Conservation (phyloP, 2,797 vertebrate species). For the Danio kyathit region DNA sequence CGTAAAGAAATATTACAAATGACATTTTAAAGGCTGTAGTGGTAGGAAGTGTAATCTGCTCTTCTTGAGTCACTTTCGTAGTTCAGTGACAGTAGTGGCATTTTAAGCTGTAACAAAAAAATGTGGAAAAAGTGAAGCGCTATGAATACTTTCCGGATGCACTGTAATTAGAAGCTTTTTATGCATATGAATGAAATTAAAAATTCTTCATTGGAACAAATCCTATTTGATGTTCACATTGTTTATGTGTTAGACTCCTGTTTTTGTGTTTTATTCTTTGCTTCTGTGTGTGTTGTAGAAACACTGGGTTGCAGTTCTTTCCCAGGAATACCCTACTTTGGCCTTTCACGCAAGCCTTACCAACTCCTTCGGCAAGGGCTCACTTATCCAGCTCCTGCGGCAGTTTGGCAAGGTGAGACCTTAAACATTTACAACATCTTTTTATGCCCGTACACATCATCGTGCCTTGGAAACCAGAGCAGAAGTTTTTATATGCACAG, state of each 20-base stretch:
- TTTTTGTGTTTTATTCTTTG: background rate
- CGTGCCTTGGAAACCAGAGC: background rate
- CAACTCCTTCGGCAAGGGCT: conserved; percentile 97
- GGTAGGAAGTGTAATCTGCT: too few species aligned
- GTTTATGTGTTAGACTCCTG: too few species aligned
- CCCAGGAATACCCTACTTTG: conserved; percentile 93
- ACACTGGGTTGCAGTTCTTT: conserved; percentile 95
- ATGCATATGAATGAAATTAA: too few species aligned
- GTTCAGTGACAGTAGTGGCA: too few species aligned
- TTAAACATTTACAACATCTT: background rate
- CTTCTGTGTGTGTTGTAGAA: conserved; percentile 78
- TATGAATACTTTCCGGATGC: too few species aligned
- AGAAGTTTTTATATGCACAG: background rate
- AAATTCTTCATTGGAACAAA: background rate
- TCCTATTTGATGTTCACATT: too few species aligned
- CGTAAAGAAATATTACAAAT: too few species aligned
- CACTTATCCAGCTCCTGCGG: conserved; percentile 95
- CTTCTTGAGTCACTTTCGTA: too few species aligned
- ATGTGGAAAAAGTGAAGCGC: too few species aligned
- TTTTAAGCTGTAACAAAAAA: too few species aligned
- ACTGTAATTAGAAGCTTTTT: too few species aligned
- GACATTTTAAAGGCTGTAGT: too few species aligned
- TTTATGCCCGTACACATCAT: background rate
- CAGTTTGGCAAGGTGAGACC: conserved; percentile 95
- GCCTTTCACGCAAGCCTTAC: conserved; percentile 98